Percentiles rank a stretch among this genome's conserved stretches.
phyloP scores from a whole-genome alignment of 2,113 vertebrate genomes.

The Amphilophus citrinellus region DNA sequence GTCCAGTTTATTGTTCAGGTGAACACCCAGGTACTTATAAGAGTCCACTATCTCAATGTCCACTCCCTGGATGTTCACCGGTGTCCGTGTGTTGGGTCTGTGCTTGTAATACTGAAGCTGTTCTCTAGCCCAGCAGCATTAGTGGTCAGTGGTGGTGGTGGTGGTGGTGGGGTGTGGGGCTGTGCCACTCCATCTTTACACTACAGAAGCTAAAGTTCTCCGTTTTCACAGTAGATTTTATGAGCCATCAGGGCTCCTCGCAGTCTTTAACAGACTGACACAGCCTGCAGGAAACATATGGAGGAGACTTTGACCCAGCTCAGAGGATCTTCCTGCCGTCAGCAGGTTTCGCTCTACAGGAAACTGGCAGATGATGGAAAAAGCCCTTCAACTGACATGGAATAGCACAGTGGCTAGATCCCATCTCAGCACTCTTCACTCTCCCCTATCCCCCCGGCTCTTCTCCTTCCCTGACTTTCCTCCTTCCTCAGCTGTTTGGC shows the following conservation, averaged over 20 bases:
- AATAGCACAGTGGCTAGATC: conserved; percentile 79
- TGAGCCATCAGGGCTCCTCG: conserved; percentile 14
- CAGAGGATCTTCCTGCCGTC: conserved; percentile 87
- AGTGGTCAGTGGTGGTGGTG: neutral
- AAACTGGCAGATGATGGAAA: conserved; percentile 88
- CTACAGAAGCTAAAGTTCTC: conserved; percentile 2
- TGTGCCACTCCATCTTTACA: neutral
- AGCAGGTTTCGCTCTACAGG: conserved; percentile 89
- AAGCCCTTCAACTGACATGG: conserved; percentile 91
- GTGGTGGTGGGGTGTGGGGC: neutral
- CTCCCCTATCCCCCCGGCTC: neutral
- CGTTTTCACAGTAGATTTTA: conserved; percentile 38
- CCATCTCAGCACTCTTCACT: conserved; percentile 63
- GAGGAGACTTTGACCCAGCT: conserved; percentile 80
- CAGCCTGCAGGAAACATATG: conserved; percentile 26
- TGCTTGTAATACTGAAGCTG: no score
- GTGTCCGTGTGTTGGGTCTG: no score
- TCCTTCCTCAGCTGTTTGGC: conserved; percentile 13
- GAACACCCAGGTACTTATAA: no score
- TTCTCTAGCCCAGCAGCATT: no score
- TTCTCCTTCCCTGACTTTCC: conserved; percentile 5
- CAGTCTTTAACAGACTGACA: conserved; percentile 11
- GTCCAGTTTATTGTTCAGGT: no score
- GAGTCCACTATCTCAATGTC: no score
- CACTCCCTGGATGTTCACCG: no score